Conservation (phyloP, 2,113 vertebrate species). For the Microtus montanus region DNA sequence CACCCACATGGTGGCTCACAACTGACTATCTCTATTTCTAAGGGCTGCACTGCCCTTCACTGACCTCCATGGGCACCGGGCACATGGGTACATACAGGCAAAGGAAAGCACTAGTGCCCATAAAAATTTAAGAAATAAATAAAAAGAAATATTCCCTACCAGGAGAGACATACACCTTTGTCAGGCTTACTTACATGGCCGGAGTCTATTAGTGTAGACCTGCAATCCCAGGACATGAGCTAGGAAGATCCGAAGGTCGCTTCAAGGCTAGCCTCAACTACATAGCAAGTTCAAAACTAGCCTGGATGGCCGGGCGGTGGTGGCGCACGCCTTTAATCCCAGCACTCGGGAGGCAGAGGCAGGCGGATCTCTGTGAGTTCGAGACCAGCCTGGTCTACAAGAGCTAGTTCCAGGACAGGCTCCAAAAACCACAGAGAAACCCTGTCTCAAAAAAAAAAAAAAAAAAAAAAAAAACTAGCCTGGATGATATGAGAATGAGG, state of each 20-base stretch:
- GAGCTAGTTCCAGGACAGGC: too few species aligned
- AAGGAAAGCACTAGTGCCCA: background rate
- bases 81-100: background rate
- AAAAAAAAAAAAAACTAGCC: background rate
- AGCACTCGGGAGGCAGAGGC: too few species aligned
- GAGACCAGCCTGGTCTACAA: too few species aligned
- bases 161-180: background rate
- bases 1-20: background rate
- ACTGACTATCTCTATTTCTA: background rate
- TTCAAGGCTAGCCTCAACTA: background rate
- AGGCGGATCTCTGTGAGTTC: too few species aligned
- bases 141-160: too few species aligned
- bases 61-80: background rate
- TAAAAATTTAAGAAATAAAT: background rate
- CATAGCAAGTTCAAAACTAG: background rate
- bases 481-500: background rate
- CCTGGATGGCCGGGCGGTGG: too few species aligned
- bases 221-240: background rate
- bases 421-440: too few species aligned
- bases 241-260: background rate
- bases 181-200: fast-evolving
- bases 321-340: too few species aligned
- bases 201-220: background rate
- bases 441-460: too few species aligned
- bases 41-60: too few species aligned